phyloP scores from a whole-genome alignment of 64 coral and sea anemone species.

The Astreopora myriophthalma region DNA sequence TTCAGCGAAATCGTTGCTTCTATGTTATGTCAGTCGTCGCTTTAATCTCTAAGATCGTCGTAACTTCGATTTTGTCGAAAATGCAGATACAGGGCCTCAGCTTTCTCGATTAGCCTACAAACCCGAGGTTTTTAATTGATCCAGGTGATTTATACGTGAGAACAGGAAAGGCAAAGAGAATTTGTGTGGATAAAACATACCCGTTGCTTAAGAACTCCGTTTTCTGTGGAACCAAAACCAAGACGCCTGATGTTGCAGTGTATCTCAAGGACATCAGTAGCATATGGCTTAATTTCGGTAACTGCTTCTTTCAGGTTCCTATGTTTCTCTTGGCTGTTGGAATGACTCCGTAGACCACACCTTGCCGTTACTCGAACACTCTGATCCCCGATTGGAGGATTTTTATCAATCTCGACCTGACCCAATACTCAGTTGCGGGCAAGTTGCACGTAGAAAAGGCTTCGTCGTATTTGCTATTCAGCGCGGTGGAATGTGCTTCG shows the following conservation, averaged over 20 bases:
- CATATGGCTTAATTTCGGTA: background rate
- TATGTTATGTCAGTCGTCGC: too few relatives aligned
- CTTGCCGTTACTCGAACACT: conserved; percentile 60
- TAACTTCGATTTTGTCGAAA: too few relatives aligned
- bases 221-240: too few relatives aligned
- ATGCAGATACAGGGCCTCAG: too few relatives aligned
- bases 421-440: conserved; percentile 78
- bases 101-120: too few relatives aligned
- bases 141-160: too few relatives aligned
- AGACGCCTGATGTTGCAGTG: background rate
- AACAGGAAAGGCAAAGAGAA: too few relatives aligned
- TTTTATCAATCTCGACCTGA: conserved; percentile 70
- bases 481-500: conserved; percentile 82
- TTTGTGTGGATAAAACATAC: too few relatives aligned
- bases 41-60: too few relatives aligned
- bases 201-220: too few relatives aligned
- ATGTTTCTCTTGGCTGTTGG: conserved; percentile 84
- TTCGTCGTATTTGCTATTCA: conserved; percentile 82
- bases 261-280: background rate
- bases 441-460: conserved; percentile 74
- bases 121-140: too few relatives aligned
- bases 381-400: conserved; percentile 66
- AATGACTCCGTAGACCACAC: conserved; percentile 68
- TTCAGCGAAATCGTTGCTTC: too few relatives aligned
- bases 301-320: conserved; percentile 49